Evolutionary conservation across 2,113 vertebrate species (phyloP), one percentile per base, ranked within the genome.

Genomic region (Cyprinodon brontotheroides): DNA sequence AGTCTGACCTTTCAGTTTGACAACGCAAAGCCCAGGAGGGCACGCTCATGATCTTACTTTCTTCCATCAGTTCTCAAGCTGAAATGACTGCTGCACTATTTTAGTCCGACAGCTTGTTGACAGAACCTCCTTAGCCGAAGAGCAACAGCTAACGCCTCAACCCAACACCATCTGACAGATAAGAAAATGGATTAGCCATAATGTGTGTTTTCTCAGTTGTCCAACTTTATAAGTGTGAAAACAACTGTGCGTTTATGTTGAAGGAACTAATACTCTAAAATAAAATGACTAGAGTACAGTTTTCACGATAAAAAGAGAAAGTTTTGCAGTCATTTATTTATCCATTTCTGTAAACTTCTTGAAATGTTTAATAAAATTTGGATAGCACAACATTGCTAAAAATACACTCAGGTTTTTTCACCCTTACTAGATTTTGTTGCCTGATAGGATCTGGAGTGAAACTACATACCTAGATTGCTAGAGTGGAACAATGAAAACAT

Each of bases 81-180:
- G 71, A 88, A 89, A 81, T 71, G 76, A 87, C 74, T 38, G 83
- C 67, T 72, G 86, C 83, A 85, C 86, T 89, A 87, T 88, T 87
- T 86, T 62, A 78, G 82, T 77, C 69, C 43, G 78, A 72, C 82
- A 72, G 73, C 53, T 73, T 87, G 88, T 79, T 80, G 79, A 89
- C 89, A 79, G 82, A 80, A 85, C 17, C 65, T 79, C 77, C 41
- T 82, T 79, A 81, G 48, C 61, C 48, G 74, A 63, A 72, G 80
- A 81, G 74, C 36, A 66, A 13, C 64, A 74, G 50, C 69, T 63
- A 62, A 82, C 48, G 6, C 17, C 62, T 20, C 57, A 43, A 79
- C 84, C 83, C 72, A 78, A 77, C 65, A 45, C 61, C 79, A 68
- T 72, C 63, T 81, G 78, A 88, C 76, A 86, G 85, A 89, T 86